Evolutionary conservation across 1,140 invertebrate species (phyloP).

Genomic region (Phortica variegata): DNA sequence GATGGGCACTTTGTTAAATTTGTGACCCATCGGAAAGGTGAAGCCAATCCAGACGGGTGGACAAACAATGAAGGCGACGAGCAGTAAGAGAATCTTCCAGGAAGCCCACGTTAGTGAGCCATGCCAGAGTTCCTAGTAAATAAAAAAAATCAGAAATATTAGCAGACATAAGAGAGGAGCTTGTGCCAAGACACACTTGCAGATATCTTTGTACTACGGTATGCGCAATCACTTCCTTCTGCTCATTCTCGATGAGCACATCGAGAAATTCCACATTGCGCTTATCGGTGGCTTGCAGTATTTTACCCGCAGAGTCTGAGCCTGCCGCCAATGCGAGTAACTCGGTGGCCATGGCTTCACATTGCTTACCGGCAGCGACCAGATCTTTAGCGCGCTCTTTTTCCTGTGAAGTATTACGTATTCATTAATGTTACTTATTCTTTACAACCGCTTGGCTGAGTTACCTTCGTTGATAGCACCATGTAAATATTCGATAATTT

Average conservation of each 20-base stretch:
- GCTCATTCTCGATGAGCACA: conserved; percentile 97
- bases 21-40: conserved; percentile 91
- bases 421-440: background rate
- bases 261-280: conserved; percentile 93
- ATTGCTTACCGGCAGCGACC: conserved; percentile 90
- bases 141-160: background rate
- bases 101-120: conserved; percentile 93
- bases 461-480: conserved; percentile 78
- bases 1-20: conserved; percentile 94
- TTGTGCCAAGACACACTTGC: conserved; percentile 64
- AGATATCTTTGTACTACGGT: conserved; percentile 86
- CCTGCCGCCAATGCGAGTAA: conserved; percentile 90
- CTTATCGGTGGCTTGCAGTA: conserved; percentile 88
- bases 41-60: conserved; percentile 96
- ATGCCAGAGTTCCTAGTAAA: conserved; percentile 87
- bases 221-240: conserved; percentile 93
- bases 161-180: too few relatives aligned
- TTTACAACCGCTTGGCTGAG: background rate
- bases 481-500: conserved; percentile 94
- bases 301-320: conserved; percentile 87
- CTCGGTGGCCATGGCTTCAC: conserved; percentile 96
- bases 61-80: conserved; percentile 87
- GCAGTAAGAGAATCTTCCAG: conserved; percentile 91
- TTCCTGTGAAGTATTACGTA: conserved; percentile 64
- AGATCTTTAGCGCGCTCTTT: conserved; percentile 97